phyloP scores from a whole-genome alignment of 2,113 vertebrate genomes.

The Odobenus rosmarus region DNA sequence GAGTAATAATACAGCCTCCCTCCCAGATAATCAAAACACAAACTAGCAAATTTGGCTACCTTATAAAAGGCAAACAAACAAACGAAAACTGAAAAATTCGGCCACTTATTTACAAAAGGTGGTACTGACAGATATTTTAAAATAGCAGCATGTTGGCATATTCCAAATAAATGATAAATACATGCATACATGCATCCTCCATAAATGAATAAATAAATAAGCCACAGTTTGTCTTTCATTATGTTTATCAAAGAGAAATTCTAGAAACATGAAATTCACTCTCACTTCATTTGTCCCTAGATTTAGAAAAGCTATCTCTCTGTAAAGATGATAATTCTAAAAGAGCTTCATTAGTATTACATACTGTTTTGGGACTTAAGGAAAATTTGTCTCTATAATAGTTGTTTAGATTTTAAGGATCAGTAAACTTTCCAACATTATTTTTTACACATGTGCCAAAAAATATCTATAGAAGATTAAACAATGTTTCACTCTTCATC shows the following conservation, averaged over 20 bases:
- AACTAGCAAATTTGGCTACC: not conserved
- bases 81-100: not conserved
- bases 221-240: not conserved
- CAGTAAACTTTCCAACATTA: not conserved
- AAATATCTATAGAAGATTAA: slow-evolving; percentile 12
- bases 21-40: slow-evolving; percentile 37
- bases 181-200: not conserved
- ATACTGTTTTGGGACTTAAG: not conserved
- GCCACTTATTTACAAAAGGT: not conserved
- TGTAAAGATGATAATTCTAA: not conserved
- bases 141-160: not conserved
- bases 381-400: not conserved
- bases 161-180: slow-evolving; percentile 36
- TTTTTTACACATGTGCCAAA: not conserved
- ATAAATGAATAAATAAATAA: not conserved
- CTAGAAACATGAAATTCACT: not conserved
- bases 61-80: not conserved
- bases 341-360: slow-evolving; percentile 6
- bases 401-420: slow-evolving; percentile 39
- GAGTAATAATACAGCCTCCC: not conserved
- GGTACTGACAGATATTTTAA: not conserved
- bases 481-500: not conserved
- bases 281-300: not conserved
- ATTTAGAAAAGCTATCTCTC: slow-evolving; percentile 23
- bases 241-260: not conserved